Evolutionary conservation across 2,888 invertebrate species (phyloP).

Genomic region (Allolobophora icterica): DNA sequence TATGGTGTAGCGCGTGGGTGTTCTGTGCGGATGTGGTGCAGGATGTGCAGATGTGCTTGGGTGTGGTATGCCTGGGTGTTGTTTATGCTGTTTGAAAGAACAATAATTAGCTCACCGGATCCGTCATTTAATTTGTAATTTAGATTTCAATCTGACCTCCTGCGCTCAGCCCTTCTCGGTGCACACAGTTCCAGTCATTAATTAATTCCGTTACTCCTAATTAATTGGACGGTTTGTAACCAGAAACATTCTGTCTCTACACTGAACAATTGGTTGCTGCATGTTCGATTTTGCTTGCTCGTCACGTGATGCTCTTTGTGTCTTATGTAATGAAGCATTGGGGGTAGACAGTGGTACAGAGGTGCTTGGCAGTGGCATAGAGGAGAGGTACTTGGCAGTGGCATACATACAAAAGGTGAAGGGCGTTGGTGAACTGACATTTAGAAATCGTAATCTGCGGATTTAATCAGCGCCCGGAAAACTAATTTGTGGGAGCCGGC

Average conservation of each 20-base stretch:
- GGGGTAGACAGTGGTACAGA: not conserved
- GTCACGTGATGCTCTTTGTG: not conserved
- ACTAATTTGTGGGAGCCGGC: no score
- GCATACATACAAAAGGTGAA: not conserved
- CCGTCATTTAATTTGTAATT: not conserved
- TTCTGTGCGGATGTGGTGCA: not conserved
- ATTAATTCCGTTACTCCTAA: not conserved
- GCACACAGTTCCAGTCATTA: not conserved
- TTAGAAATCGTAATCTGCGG: no score
- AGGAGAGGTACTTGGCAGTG: no score
- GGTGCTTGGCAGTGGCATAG: no score
- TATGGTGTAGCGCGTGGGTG: no score
- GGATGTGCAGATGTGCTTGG: not conserved
- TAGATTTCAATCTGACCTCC: slow-evolving; percentile 6
- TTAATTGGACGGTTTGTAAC: not conserved
- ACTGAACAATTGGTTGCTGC: not conserved
- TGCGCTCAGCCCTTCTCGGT: no score
- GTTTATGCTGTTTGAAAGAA: not conserved
- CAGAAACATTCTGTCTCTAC: not conserved
- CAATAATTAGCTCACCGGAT: not conserved
- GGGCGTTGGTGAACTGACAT: not conserved
- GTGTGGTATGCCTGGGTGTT: slow-evolving; percentile 10
- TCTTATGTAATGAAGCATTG: not conserved
- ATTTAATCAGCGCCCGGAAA: no score
- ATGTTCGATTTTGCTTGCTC: not conserved